phyloP scores from a whole-genome alignment of 2,797 vertebrate genomes.

The Tolypeutes matacus region DNA sequence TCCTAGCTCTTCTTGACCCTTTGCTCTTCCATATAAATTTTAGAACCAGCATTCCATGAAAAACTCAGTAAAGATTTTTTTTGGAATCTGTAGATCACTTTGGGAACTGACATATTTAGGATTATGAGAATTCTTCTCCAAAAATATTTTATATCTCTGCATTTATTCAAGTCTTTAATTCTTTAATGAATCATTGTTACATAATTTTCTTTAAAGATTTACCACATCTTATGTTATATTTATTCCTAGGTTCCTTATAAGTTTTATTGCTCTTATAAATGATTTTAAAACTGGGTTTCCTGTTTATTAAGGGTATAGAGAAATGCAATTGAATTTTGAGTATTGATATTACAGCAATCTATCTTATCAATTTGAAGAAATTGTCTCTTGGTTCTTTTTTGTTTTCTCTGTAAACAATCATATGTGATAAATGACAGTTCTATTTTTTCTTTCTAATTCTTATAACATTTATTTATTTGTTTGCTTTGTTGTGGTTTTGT shows the following conservation, averaged over 20 bases:
- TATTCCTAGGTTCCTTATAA: neutral
- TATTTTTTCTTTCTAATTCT: neutral
- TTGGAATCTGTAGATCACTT: neutral
- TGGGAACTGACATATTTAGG: neutral
- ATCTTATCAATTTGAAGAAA: neutral
- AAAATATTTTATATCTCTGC: neutral
- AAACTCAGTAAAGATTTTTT: neutral
- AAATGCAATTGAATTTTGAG: neutral
- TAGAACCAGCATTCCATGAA: neutral
- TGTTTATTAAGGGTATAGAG: neutral
- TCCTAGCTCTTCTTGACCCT: neutral
- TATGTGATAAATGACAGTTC: neutral
- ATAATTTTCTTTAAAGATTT: constrained; percentile 1
- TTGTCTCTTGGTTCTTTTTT: neutral
- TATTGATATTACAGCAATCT: neutral
- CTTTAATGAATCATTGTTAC: neutral
- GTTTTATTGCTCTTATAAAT: neutral
- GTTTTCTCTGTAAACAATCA: neutral
- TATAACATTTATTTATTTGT: neutral
- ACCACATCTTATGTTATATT: neutral
- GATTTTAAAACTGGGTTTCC: neutral
- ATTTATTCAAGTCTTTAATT: neutral
- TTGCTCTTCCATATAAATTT: neutral
- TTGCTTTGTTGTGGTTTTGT: neutral
- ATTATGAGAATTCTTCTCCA: neutral